Evolutionary conservation across 2,888 invertebrate species (phyloP), one percentile per base, ranked within the genome.

Genomic region (Apodemia mormo): DNA sequence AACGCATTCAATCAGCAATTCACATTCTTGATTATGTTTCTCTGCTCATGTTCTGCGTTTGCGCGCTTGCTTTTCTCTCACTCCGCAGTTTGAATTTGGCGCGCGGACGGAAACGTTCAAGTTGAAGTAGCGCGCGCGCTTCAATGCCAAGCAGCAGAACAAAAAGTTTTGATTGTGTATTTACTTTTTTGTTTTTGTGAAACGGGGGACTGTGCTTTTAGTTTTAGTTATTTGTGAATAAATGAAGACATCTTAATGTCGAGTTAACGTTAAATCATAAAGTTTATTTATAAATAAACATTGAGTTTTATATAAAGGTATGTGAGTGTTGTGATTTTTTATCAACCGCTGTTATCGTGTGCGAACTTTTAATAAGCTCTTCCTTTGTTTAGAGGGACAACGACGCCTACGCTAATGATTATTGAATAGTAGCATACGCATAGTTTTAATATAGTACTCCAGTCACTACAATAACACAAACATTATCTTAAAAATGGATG

Each of bases 21-120:
- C 58, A 75, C 73, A 76, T 76, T 76, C 73, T 73, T 0, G 22
- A 22, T 22, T 22, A 22, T 22, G 72, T 61, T 30, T 30, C 61
- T 61, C 30, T 30, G n/a, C n/a, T n/a, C n/a, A n/a, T n/a, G 61
- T 33, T 30, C 61, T 61, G 61, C 61, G 61, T 61, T 61, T 61
- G 30, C 75, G 76, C 76, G 71, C 73, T 74, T 56, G 72, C 71
- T 68, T 71, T 70, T 72, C 73, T 74, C 75, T 52, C n/a, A 52
- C n/a, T 70, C 74, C 71, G 64, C 86, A 87, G 88, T 92, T 92
- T 85, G 86, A 90, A 92, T 84, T 92, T 92, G 87, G 91, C 92
- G 92, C 89, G 87, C 81, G 76, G 74, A 76, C 77, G 72, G 76
- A 73, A 77, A 78, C 78, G 78, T 81, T 77, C 84, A 81, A 85